phyloP scores from a whole-genome alignment of 2,113 vertebrate species.

The Camarhynchus parvulus region DNA sequence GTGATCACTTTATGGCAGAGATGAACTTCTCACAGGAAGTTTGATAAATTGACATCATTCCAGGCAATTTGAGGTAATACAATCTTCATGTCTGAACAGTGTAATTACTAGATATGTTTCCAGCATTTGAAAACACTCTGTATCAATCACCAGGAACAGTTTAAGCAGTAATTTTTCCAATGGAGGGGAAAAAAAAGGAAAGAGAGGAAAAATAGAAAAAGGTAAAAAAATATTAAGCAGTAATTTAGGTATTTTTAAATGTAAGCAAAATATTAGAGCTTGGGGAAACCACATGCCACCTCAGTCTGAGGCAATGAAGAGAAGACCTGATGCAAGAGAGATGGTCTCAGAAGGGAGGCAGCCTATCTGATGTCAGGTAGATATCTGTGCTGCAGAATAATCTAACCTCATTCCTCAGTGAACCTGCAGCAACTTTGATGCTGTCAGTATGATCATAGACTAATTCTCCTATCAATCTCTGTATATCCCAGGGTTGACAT shows the following conservation, averaged over 20 bases:
- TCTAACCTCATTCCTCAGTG: background rate
- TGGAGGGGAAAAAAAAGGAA: background rate
- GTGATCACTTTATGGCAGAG: conserved; percentile 28
- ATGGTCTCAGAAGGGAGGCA: background rate
- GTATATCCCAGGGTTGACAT: background rate
- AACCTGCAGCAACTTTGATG: background rate
- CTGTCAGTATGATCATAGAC: background rate
- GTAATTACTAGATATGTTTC: conserved; percentile 62
- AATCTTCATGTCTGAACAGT: conserved; percentile 56
- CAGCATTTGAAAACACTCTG: conserved; percentile 46
- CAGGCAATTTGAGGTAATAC: conserved; percentile 68
- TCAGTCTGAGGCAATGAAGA: background rate
- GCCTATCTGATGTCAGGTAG: background rate
- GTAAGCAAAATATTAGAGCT: conserved; percentile 2
- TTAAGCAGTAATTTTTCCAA: background rate
- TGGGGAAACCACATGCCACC: background rate
- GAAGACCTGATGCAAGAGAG: background rate
- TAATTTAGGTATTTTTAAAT: background rate
- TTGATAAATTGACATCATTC: conserved; percentile 71
- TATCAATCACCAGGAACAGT: conserved; percentile 37
- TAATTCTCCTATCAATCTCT: background rate
- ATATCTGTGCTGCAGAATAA: background rate
- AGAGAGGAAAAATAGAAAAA: background rate
- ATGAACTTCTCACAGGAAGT: conserved; percentile 49
- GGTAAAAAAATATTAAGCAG: background rate